Evolutionary conservation across 2,797 vertebrate species (phyloP).

Genomic region (Corythornis leucogaster): DNA sequence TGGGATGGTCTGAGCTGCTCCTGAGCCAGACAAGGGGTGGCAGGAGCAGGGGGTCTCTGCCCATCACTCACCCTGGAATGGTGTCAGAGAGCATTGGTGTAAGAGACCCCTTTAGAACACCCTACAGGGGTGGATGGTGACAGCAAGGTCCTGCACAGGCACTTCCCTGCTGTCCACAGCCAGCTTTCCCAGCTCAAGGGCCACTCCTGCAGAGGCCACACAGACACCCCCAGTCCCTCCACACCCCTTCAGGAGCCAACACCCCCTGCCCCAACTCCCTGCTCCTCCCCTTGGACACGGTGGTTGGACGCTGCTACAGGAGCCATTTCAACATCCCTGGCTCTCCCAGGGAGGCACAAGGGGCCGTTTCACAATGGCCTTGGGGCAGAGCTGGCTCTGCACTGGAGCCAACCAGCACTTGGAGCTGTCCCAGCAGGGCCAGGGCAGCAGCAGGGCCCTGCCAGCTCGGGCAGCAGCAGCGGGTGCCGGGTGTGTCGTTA

Average conservation of each 20-base stretch:
- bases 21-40: neutral
- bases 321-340: neutral
- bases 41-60: neutral
- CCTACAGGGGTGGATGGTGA: too few species aligned
- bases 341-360: neutral
- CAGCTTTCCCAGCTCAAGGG: neutral
- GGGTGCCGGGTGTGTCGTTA: neutral
- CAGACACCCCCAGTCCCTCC: neutral
- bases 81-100: neutral
- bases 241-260: neutral
- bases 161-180: neutral
- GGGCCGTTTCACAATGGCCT: neutral
- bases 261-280: rapidly evolving
- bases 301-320: neutral
- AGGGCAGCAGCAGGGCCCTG: neutral
- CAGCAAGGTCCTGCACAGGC: neutral
- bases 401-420: neutral
- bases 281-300: neutral
- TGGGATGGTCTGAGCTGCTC: rapidly evolving
- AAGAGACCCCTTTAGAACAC: neutral
- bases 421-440: neutral
- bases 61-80: neutral
- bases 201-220: neutral
- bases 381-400: neutral
- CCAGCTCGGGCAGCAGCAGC: neutral